Evolutionary conservation across 2,113 vertebrate species (phyloP), one percentile per base, ranked within the genome.

Genomic region (Bubo bubo): DNA sequence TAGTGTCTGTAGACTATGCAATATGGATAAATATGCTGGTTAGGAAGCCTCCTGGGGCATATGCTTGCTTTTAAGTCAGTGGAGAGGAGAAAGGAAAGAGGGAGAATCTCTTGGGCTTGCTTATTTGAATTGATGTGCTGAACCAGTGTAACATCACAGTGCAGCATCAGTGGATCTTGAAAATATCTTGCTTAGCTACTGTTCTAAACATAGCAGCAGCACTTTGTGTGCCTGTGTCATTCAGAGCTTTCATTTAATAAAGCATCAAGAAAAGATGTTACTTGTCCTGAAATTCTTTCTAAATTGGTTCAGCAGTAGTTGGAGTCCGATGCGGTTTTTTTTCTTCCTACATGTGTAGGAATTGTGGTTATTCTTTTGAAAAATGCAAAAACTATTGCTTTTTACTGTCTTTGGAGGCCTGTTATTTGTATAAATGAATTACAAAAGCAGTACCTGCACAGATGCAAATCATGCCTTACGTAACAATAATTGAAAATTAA

Each of bases 161-260:
- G 81, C 86, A 95, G 91, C 95, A 74, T 91, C 83, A 52, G n/a
- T 96, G 68, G 67, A 91, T 93, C 97, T 85, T 95, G 82, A 58
- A 86, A 70, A 56, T 56, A 26, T 37, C 95, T 81, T 97, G 81
- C 96, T 97, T 97, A 95, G 95, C 92, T 94, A 53, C 94, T 91
- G 55, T 80, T 97, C 97, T 97, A 97, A 98, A 97, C 85, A 97
- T 96, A 98, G 97, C 77, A 85, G n/a, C 79, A 95, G 79, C 34
- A 49, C 87, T 92, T 88, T 23, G 15, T 72, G 71, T 90, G 90
- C 90, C 49, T 68, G 17, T 94, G 93, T 93, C 89, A 52, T 95
- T 96, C 94, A 96, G 60, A 88, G 58, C 70, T 64, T 80, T 67
- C 3, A 8, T 87, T 94, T 83, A 87, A 64, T 92, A 94, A 88